A percentile compares a stretch with the other conserved stretches of the same genome.
phyloP scores from a whole-genome alignment of 2,888 invertebrate species.

The Ptychoptera contaminata region DNA sequence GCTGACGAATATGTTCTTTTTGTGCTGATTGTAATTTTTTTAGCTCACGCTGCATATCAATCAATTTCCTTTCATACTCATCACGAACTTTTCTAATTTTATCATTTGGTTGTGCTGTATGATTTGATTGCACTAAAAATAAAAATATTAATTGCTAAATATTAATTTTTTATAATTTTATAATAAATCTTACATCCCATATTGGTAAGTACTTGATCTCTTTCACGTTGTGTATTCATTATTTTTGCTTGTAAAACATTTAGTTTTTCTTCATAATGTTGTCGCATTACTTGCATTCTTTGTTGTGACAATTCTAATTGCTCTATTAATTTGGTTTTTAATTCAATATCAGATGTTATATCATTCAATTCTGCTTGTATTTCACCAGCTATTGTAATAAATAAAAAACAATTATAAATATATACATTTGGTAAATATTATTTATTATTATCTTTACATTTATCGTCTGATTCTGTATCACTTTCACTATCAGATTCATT shows the following conservation, averaged over 20 bases:
- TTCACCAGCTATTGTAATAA: constrained; percentile 30
- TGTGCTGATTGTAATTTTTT: constrained; percentile 73
- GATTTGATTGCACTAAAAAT: neutral
- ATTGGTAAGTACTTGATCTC: constrained; percentile 68
- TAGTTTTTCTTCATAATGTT: constrained; percentile 87
- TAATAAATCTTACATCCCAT: constrained; percentile 15
- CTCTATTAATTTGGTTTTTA: constrained; percentile 87
- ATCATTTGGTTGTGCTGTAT: constrained; percentile 27
- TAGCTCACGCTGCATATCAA: constrained; percentile 71
- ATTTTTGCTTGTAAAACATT: constrained; percentile 70
- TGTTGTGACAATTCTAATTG: constrained; percentile 83
- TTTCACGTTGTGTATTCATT: constrained; percentile 73
- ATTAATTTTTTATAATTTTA: neutral
- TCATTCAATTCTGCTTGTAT: constrained; percentile 72
- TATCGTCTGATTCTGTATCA: constrained; percentile 46
- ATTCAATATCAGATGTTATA: constrained; percentile 83
- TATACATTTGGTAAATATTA: neutral
- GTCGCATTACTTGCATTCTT: constrained; percentile 65
- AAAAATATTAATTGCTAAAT: too few relatives aligned
- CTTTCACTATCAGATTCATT: constrained; percentile 39
- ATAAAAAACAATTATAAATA: neutral
- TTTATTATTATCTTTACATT: constrained; percentile 21
- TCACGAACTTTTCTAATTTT: constrained; percentile 67
- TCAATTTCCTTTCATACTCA: constrained; percentile 77
- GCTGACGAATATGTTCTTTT: constrained; percentile 72